These are phyloP conservation scores for Masticophis lateralis DNA, from an alignment of 2,797 vertebrate species.

Conservation along the genomic window DNA sequence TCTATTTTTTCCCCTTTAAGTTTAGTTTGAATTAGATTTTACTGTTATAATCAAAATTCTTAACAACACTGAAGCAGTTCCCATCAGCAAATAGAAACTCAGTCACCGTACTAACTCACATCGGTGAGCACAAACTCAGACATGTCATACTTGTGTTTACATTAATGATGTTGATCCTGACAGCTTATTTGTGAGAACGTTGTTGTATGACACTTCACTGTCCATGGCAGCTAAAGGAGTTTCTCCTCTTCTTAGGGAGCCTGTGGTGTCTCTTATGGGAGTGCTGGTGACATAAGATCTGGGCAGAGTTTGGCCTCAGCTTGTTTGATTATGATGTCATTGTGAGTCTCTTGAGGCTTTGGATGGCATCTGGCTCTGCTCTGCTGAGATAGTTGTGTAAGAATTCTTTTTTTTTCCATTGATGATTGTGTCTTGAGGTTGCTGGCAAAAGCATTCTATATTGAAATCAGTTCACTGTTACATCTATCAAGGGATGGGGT, in stretches of 20 bases:
- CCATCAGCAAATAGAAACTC: not conserved
- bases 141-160: not conserved
- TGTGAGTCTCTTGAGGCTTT: not conserved
- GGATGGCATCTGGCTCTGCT: not conserved
- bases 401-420: too few relatives aligned
- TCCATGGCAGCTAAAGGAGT: not conserved
- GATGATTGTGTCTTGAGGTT: not conserved
- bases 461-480: not conserved
- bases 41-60: not conserved
- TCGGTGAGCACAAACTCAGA: not conserved
- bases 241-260: not conserved
- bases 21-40: not conserved
- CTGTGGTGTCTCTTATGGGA: not conserved
- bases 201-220: not conserved
- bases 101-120: not conserved
- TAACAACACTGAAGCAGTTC: not conserved
- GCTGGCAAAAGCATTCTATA: not conserved
- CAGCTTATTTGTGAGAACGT: not conserved
- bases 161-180: not conserved
- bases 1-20: not conserved
- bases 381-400: not conserved
- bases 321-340: not conserved
- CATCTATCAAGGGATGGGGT: not conserved
- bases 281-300: not conserved
- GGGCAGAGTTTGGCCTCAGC: not conserved